Percentiles rank a stretch among this genome's conserved stretches.
phyloP scores from a whole-genome alignment of 2,797 vertebrate species.

The Crocidura indochinensis region DNA sequence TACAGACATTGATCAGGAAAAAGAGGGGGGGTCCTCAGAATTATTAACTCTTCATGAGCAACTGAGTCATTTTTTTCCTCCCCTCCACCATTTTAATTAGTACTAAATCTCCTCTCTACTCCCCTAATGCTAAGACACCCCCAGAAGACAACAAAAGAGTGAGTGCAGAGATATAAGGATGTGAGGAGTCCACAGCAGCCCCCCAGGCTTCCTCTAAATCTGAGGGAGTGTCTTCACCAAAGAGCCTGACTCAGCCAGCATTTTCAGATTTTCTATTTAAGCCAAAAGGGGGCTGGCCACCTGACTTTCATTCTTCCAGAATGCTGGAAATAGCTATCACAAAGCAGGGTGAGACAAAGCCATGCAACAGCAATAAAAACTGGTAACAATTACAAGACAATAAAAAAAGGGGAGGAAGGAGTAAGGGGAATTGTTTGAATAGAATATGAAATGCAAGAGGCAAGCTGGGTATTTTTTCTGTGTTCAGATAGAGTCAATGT shows the following conservation, averaged over 20 bases:
- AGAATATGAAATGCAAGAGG: conserved; percentile 11
- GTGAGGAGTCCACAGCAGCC: background rate
- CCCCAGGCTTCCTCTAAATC: background rate
- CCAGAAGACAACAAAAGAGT: conserved; percentile 52
- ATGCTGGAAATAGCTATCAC: background rate
- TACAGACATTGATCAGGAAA: background rate
- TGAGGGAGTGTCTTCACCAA: background rate
- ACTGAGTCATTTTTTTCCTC: conserved; percentile 34
- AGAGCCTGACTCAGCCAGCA: background rate
- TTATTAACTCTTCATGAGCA: background rate
- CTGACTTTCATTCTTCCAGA: background rate
- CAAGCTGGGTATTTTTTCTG: too few relatives aligned
- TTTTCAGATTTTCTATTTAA: background rate
- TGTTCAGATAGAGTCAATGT: background rate
- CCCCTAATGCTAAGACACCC: conserved; percentile 21
- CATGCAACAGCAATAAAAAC: background rate
- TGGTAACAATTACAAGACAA: background rate
- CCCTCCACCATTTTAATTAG: conserved; percentile 21
- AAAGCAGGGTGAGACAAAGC: conserved; percentile 7
- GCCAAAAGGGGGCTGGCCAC: background rate
- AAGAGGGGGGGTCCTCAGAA: conserved; percentile 23
- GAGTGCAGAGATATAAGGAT: background rate
- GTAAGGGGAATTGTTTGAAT: background rate
- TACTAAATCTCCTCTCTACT: background rate
- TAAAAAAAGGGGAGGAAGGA: background rate